Percentiles rank a stretch among this genome's conserved stretches.
Evolutionary conservation across 2,888 invertebrate species (phyloP).

Genomic region (Empis stercorea): DNA sequence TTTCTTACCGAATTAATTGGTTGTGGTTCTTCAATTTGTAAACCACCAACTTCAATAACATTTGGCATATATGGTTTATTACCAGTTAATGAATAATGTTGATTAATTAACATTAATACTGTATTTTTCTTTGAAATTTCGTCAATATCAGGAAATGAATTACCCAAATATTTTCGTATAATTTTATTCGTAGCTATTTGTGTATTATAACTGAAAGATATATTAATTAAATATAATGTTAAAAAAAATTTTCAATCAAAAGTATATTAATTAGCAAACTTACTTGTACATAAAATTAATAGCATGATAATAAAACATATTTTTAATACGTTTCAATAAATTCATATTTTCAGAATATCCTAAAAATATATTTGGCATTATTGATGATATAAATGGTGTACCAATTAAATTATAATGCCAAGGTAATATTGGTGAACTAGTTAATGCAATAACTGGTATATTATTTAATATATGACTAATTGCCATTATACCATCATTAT

Average conservation of each 20-base stretch:
- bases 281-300: constrained; percentile 22
- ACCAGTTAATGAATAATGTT: constrained; percentile 38
- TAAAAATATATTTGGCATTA: constrained; percentile 39
- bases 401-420: constrained; percentile 45
- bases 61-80: constrained; percentile 34
- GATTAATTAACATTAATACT: constrained; percentile 37
- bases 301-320: constrained; percentile 25
- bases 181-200: constrained; percentile 30
- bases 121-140: constrained; percentile 30
- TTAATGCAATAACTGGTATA: constrained; percentile 45
- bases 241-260: no score
- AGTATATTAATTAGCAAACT: no score
- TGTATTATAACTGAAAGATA: constrained; percentile 22
- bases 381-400: constrained; percentile 42
- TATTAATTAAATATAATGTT: no score
- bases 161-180: constrained; percentile 34
- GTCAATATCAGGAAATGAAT: constrained; percentile 32
- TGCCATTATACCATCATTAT: constrained; percentile 53
- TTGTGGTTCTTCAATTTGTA: constrained; percentile 30
- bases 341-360: constrained; percentile 31
- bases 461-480: constrained; percentile 46
- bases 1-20: constrained; percentile 24
- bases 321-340: constrained; percentile 35
- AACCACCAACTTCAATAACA: constrained; percentile 41
- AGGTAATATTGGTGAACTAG: constrained; percentile 45